phyloP scores from a whole-genome alignment of 2,797 vertebrate genomes.

The Borostomias antarcticus region DNA sequence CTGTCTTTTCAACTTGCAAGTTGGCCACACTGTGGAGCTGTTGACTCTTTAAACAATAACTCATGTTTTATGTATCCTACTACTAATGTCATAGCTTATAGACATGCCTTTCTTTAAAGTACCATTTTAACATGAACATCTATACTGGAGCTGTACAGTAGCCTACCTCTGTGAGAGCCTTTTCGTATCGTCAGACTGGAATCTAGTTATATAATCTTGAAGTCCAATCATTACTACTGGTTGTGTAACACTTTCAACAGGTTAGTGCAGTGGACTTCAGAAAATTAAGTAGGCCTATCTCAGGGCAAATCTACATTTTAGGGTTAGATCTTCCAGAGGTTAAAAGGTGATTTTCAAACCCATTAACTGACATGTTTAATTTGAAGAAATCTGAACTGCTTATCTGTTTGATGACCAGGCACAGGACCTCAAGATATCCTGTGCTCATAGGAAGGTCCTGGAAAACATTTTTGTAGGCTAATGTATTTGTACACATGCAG shows the following conservation, averaged over 20 bases:
- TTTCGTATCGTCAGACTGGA: constrained; percentile 3
- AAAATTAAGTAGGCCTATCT: background rate
- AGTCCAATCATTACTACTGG: constrained; percentile 39
- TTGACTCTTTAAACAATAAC: constrained; percentile 33
- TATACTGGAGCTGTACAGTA: background rate
- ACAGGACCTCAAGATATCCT: constrained; percentile 15
- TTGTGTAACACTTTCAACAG: constrained; percentile 55
- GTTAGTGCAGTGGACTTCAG: constrained; percentile 32
- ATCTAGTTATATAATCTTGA: constrained; percentile 59
- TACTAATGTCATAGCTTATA: background rate
- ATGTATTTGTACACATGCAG: constrained; percentile 8
- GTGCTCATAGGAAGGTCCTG: constrained; percentile 20
- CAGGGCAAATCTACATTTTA: too few relatives aligned
- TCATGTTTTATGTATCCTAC: background rate
- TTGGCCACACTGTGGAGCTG: constrained; percentile 55
- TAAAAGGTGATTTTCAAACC: background rate
- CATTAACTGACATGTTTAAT: background rate
- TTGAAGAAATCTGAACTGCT: background rate
- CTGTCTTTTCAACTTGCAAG: background rate
- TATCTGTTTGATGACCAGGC: constrained; percentile 5
- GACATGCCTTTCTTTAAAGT: background rate
- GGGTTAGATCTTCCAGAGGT: too few relatives aligned
- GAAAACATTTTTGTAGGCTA: constrained; percentile 18
- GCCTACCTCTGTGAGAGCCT: background rate
- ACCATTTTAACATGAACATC: background rate